These are phyloP conservation scores for Rhea americana DNA, from an alignment of 2,113 vertebrate species.

Conservation along the genomic window DNA sequence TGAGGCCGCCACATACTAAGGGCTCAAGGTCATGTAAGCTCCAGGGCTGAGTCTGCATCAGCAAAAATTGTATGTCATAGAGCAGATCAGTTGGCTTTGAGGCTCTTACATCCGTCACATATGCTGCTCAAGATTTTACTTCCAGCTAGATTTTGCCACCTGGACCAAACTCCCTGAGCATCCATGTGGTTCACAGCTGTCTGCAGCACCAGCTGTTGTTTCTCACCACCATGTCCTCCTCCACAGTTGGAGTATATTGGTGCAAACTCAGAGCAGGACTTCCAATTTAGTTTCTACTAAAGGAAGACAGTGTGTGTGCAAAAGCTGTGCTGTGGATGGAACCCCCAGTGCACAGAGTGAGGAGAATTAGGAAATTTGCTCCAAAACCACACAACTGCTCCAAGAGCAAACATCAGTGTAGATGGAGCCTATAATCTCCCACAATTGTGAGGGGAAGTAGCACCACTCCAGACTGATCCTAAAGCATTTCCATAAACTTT, in stretches of 20 bases:
- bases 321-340: fast-evolving
- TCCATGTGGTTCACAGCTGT: not conserved
- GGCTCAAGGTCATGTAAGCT: not conserved
- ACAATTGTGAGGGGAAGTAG: not conserved
- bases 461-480: not conserved
- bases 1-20: not conserved
- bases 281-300: not conserved
- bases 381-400: not conserved
- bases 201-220: not conserved
- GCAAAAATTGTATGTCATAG: not conserved
- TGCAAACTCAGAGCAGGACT: not conserved
- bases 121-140: not conserved
- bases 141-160: not conserved
- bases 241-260: not conserved
- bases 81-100: not conserved
- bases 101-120: not conserved
- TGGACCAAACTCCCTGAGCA: not conserved
- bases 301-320: not conserved
- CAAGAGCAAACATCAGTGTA: not conserved
- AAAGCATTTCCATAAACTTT: not conserved
- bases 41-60: not conserved
- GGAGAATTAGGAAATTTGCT: not conserved
- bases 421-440: not conserved
- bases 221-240: not conserved
- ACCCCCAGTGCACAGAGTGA: fast-evolving